These are phyloP conservation scores for Sceloporus undulatus DNA, from an alignment of 2,113 vertebrate species.

Conservation along the genomic window DNA sequence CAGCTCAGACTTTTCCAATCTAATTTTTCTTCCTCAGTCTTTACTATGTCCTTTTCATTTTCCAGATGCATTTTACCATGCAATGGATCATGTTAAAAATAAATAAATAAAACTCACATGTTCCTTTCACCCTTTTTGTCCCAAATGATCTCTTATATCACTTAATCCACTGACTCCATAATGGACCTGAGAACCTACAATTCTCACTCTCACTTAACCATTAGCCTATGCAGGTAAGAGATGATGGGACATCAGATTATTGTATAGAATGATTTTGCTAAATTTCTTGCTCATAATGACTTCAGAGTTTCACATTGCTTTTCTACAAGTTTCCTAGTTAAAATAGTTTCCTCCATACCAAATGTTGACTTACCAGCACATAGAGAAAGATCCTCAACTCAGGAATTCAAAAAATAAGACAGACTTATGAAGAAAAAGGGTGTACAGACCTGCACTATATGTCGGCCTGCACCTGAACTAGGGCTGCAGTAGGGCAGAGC, in stretches of 20 bases:
- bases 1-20: neutral
- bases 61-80: neutral
- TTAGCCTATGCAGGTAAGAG: too few species aligned
- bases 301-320: neutral
- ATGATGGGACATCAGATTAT: too few species aligned
- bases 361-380: slow-evolving; percentile 24
- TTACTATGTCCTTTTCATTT: neutral
- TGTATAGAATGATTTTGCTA: neutral
- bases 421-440: too few species aligned
- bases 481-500: too few species aligned
- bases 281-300: neutral
- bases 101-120: neutral
- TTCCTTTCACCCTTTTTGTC: neutral
- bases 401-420: too few species aligned
- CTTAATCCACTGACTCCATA: too few species aligned
- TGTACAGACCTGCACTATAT: too few species aligned
- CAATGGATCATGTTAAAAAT: too few species aligned
- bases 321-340: neutral
- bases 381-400: too few species aligned
- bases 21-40: neutral
- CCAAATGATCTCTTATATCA: neutral
- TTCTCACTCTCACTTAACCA: too few species aligned
- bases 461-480: too few species aligned
- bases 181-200: too few species aligned
- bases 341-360: slow-evolving; percentile 19